Percentiles rank a stretch among this genome's conserved stretches.
phyloP scores from a whole-genome alignment of 2,113 vertebrate genomes.

The Chloropsis hardwickii region DNA sequence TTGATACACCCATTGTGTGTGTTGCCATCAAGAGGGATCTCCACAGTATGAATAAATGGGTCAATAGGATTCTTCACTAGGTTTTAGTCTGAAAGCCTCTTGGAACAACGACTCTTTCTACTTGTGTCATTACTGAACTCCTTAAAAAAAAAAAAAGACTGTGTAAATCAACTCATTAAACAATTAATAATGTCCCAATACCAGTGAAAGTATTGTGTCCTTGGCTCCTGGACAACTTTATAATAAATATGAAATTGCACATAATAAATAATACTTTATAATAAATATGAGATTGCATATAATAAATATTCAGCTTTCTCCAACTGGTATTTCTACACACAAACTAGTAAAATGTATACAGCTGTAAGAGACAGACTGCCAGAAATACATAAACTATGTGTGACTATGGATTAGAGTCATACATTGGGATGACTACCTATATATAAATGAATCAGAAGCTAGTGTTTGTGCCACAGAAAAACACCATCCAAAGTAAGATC shows the following conservation, averaged over 20 bases:
- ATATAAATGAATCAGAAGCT: not conserved
- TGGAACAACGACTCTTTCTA: not conserved
- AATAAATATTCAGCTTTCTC: not conserved
- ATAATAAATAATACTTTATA: no score
- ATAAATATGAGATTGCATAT: no score
- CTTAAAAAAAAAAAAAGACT: not conserved
- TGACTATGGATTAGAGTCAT: not conserved
- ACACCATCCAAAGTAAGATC: not conserved
- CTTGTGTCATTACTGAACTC: not conserved
- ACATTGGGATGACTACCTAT: not conserved
- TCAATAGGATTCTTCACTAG: not conserved
- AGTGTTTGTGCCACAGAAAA: not conserved
- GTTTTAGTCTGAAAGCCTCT: not conserved
- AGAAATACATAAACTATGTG: not conserved
- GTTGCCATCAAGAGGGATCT: not conserved
- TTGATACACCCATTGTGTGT: not conserved
- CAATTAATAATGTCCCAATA: not conserved
- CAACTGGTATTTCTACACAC: not conserved
- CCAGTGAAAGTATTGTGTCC: not conserved
- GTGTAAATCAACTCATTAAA: not conserved
- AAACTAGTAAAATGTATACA: not conserved
- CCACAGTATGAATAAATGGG: not conserved
- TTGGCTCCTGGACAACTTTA: not conserved
- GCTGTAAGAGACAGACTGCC: not conserved
- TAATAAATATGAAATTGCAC: not conserved